Conservation (phyloP, 2,113 vertebrate species). For the Drymodes brunneopygia region DNA sequence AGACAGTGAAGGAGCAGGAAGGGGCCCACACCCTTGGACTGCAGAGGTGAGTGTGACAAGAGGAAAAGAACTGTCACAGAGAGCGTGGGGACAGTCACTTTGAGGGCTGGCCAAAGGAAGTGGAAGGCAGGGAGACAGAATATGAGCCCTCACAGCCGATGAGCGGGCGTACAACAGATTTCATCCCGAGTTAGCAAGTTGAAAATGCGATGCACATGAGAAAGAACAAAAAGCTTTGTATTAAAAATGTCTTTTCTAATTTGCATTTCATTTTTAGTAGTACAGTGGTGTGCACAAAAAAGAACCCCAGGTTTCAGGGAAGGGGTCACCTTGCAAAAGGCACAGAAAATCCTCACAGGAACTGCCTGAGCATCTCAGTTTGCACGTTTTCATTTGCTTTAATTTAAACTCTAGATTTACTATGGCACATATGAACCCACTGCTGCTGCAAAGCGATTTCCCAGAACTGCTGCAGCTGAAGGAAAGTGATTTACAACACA, state of each 20-base stretch:
- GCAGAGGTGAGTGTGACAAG: neutral
- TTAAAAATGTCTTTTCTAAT: neutral
- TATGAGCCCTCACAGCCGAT: neutral
- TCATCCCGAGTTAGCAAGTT: rapidly evolving
- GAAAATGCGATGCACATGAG: neutral
- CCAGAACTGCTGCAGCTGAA: neutral
- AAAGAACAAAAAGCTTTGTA: neutral
- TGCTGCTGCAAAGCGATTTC: neutral
- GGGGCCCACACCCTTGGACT: neutral
- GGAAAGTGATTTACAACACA: neutral
- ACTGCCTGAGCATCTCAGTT: neutral
- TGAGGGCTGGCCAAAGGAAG: neutral
- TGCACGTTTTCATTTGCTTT: neutral
- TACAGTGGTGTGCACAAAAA: rapidly evolving
- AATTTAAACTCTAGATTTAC: neutral
- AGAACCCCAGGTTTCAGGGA: neutral
- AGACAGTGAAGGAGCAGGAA: neutral
- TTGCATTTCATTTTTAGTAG: neutral
- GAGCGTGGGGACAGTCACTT: rapidly evolving
- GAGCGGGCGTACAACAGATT: neutral
- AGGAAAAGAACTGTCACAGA: neutral
- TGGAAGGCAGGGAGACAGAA: neutral
- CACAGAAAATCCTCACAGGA: neutral
- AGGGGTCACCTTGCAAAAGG: neutral
- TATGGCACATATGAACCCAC: neutral